Evolutionary conservation across 2,888 invertebrate genomes (phyloP), one percentile per base, ranked within the genome.

Genomic region (Zelleria hepariella): DNA sequence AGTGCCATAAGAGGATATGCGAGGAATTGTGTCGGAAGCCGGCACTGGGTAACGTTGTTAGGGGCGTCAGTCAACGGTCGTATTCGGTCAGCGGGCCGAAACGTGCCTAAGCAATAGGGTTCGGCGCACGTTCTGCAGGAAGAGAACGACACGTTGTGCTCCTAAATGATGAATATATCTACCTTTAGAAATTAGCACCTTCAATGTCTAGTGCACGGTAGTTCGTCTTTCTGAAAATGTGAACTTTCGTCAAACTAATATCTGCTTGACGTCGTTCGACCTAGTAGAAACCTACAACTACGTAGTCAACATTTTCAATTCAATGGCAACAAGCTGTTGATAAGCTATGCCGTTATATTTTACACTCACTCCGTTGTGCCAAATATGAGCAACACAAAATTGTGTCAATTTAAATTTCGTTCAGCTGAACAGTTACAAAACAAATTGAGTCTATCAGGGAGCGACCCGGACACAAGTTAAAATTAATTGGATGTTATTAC

Each of bases 1-100:
- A 51, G 10, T 20, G 51, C 51, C 51, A 51, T 20, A 51, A 51
- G 21, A 51, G 51, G 51, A 23, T 8, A 20, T n/a, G 51, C 51
- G 51, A 20, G 20, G 20, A 51, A 51, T 51, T 42, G 18, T 51
- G 10, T 42, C 32, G 32, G 20, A 51, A 51, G 21, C 21, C 21
- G 51, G 51, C 21, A 51, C 51, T 23, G 8, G n/a, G 57, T 62
- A 57, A 68, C 66, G 68, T 68, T 68, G 73, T 73, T 77, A 68
- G 68, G 65, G 10, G 20, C 20, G 20, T 20, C 70, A 74, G 20
- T 20, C 70, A 74, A 75, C 76, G 73, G 75, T 70, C 72, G 68
- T 66, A 70, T 68, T 68, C 73, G 72, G 64, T 70, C 78, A 75
- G 68, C 76, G 77, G 73, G 72, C 74, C 77, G 73, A 60, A 67